Base-by-base conservation (phyloP, 1,140 invertebrate species). In the Chymomyza costata region DNA sequence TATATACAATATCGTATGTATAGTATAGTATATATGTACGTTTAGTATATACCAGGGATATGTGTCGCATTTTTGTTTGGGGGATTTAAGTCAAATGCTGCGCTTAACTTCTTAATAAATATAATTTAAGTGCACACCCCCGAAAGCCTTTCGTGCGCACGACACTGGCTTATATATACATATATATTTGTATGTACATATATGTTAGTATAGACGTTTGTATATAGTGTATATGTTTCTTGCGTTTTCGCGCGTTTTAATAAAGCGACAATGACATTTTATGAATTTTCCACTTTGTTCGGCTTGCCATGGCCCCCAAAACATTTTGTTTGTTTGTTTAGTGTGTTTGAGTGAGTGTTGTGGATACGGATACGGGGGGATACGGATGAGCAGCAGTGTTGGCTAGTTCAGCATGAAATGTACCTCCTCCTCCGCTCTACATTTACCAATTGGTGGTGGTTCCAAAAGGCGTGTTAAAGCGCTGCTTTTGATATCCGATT, bases 211-310 rank as follows among this genome's bases (percentile, higher is more conserved):
- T 70, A 28, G n/a, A n/a, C 40, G 41, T 53, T 11, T 67, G 45
- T 47, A 40, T 59, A 21, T 53, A 37, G 48, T 58, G 58, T 56
- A 55, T 44, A 25, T 50, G 37, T 44, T 31, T 21, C 50, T 59
- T 68, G 50, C 60, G 71, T 78, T 76, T 76, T 76, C 71, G 71
- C 71, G 71, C 66, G 71, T 76, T 76, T 76, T 76, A 76, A 76
- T 76, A 76, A 76, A 76, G 71, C 71, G 71, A 76, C 71, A 76
- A 76, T 76, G 71, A 76, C 71, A 78, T 76, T 76, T 76, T 76
- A 76, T 76, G 71, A 76, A 76, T 76, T 76, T 76, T 76, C 71
- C 71, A 76, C 71, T 76, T 76, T 76, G 65, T 76, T 76, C 71
- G 47, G 34, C 52, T n/a, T 34, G 51, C 63, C 60, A 45, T 55